Percentiles rank a stretch among this genome's conserved stretches.
Conservation (phyloP, 2,113 vertebrate species). For the Bufo bufo region DNA sequence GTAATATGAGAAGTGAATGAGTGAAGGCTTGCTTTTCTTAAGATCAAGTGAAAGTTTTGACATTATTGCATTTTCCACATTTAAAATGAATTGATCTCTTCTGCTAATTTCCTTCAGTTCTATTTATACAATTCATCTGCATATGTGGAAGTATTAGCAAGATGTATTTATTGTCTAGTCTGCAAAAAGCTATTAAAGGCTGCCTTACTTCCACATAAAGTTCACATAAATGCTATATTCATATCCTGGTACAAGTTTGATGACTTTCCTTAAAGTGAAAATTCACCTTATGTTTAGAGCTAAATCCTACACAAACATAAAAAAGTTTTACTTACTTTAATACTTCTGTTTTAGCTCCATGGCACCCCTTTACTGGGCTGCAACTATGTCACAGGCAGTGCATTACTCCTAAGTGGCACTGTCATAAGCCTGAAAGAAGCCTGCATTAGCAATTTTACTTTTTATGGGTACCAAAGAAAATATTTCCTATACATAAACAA, state of each 20-base stretch:
- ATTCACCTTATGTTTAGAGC: neutral
- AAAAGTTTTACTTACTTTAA: neutral
- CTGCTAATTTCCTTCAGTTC: neutral
- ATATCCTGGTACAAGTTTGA: neutral
- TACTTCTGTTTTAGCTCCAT: no score
- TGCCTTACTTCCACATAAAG: neutral
- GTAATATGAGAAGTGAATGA: neutral
- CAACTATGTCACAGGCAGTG: neutral
- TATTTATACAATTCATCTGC: neutral
- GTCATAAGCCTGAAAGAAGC: neutral
- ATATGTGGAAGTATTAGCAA: neutral
- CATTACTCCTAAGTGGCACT: neutral
- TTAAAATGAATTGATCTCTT: conserved; percentile 20
- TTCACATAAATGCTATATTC: neutral
- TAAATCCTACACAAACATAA: neutral
- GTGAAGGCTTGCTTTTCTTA: neutral
- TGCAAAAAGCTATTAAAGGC: conserved; percentile 1
- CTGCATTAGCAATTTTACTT: neutral
- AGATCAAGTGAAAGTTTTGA: neutral
- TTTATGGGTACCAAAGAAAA: no score
- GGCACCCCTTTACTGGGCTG: no score
- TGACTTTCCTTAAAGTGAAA: neutral
- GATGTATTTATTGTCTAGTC: neutral
- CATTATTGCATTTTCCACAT: conserved; percentile 8
- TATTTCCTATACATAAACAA: no score